phyloP scores from a whole-genome alignment of 1,140 invertebrate genomes.

The Pogonomyrmex barbatus region DNA sequence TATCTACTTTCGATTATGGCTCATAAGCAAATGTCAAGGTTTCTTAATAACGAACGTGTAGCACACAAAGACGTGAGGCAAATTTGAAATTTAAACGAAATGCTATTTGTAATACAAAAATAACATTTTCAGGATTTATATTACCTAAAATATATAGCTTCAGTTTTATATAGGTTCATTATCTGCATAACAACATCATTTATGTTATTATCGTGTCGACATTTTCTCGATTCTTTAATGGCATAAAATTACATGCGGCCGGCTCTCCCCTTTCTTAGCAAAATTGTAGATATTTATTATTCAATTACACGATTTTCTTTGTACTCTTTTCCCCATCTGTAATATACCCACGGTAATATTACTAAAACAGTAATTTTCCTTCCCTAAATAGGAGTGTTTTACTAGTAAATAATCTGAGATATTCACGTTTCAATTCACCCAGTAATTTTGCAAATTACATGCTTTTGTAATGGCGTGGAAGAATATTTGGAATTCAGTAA shows the following conservation, averaged over 20 bases:
- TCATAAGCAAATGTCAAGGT: not conserved
- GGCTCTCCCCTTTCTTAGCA: not conserved
- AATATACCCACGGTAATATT: constrained; percentile 20
- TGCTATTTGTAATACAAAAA: constrained; percentile 1
- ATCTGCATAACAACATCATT: not conserved
- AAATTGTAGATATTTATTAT: constrained; percentile 58
- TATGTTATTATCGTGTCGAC: constrained; percentile 6
- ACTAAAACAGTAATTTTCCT: constrained; percentile 41
- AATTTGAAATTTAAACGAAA: not conserved
- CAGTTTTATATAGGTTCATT: not conserved
- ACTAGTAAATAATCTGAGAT: constrained; percentile 42
- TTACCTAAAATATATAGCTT: constrained; percentile 3
- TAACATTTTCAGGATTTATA: not conserved
- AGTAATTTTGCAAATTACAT: constrained; percentile 53
- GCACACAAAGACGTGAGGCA: not conserved
- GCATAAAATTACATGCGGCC: constrained; percentile 32
- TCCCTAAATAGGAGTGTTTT: constrained; percentile 24
- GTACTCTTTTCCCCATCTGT: not conserved
- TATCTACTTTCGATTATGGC: not conserved
- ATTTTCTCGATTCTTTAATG: constrained; percentile 42
- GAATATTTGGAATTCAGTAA: constrained; percentile 50
- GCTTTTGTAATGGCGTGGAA: constrained; percentile 16
- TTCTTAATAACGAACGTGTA: not conserved
- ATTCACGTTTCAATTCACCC: constrained; percentile 23
- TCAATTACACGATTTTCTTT: constrained; percentile 45